Base-by-base conservation (phyloP, 2,888 invertebrate genomes). In the Oscheius myriophilus region DNA sequence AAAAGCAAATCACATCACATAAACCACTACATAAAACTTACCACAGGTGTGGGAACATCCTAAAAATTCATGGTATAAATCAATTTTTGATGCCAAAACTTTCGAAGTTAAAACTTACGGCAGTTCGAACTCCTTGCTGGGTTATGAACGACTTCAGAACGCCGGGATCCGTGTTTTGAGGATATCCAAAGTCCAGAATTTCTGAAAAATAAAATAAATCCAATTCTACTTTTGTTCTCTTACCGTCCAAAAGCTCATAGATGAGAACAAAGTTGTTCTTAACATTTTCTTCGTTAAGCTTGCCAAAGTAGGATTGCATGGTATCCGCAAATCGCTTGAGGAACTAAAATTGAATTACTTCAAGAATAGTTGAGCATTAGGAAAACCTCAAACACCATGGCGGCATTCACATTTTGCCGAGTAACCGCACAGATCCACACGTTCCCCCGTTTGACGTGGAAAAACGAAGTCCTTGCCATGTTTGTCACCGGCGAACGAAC, bases 341-440 rank as follows among this genome's bases (percentile, higher is more conserved):
- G 88, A 99, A 97, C 89, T 99, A 97, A 65, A 84, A 82, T 21
- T 2, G 14, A 42, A 43, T 57, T 33, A 26, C 26, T 26, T 46
- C 23, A 7, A 14, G 23, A 18, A 45, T n/a, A n/a, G n/a, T 64
- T 14, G 21, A 18, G 41, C 18, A 41, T n/a, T 53, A 51, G 11
- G 0, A 7, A 49, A 53, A 76, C 76, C 76, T 78, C 78, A 46
- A 78, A 78, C 54, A 81, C 98, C 97, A 99, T 97, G 0, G 96
- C 96, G 16, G 98, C 98, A 86, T 99, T 99, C 67, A 98, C 96
- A 92, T 99, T 99, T 89, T 98, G 97, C 89, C 96, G 96, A 26
- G 98, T 97, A n/a, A 98, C 98, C 0, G 97, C 98, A 51, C 97
- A 97, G 81, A 99, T 90, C 98, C 98, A 99, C 84, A 99, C 96